Evolutionary conservation across 2,888 invertebrate species (phyloP).

Genomic region (Eledone cirrhosa): DNA sequence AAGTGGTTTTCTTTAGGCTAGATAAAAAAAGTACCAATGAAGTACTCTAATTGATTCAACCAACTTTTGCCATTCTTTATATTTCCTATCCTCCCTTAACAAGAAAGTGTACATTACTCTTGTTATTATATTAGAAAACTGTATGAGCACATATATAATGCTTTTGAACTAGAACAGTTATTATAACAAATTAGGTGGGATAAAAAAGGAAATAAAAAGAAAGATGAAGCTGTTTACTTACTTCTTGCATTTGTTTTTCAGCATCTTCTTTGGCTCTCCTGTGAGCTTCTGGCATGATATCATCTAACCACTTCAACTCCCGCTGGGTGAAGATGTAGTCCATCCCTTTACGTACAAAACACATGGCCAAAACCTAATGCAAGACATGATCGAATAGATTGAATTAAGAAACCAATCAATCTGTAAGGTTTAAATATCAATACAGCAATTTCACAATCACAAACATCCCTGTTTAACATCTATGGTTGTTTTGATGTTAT

Average conservation of each 20-base stretch:
- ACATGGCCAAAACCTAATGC: slow-evolving; percentile 61
- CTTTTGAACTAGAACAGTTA: neutral
- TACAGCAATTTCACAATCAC: neutral
- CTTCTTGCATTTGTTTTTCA: slow-evolving; percentile 46
- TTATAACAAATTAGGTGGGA: neutral
- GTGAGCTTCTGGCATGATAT: slow-evolving; percentile 64
- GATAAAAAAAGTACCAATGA: no score
- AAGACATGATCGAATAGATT: neutral
- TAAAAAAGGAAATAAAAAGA: neutral
- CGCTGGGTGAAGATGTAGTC: slow-evolving; percentile 63
- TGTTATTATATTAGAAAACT: no score
- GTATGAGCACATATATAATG: no score
- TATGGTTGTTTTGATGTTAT: no score
- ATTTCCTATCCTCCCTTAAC: no score
- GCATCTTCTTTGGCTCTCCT: slow-evolving; percentile 60
- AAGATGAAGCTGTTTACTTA: neutral
- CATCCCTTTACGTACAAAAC: slow-evolving; percentile 63
- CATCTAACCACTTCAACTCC: slow-evolving; percentile 65
- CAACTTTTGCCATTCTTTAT: no score
- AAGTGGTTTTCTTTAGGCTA: no score
- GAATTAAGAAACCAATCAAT: neutral
- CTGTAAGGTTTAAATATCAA: neutral
- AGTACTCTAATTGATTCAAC: no score
- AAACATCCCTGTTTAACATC: neutral
- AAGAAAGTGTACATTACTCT: no score